Evolutionary conservation across 1,140 invertebrate species (phyloP).

Genomic region (Asobara japonica): DNA sequence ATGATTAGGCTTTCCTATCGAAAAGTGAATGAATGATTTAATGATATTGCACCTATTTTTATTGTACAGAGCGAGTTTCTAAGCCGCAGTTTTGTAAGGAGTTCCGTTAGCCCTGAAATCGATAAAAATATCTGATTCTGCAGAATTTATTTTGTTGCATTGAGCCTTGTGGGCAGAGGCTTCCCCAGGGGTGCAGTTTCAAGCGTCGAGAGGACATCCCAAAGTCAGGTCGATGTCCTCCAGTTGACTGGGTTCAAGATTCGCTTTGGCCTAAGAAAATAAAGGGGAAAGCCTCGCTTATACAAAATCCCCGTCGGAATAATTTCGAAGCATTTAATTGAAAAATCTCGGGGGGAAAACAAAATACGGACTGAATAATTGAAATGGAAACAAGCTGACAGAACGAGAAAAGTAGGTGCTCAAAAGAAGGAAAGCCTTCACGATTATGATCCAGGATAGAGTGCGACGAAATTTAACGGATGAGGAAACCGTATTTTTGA

Average conservation of each 20-base stretch:
- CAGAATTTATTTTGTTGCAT: not conserved
- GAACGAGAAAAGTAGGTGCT: not conserved
- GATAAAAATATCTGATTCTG: not conserved
- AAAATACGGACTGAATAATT: not conserved
- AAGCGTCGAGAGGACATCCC: not conserved
- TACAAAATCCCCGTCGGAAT: not conserved
- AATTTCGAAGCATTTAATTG: not conserved
- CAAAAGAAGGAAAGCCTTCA: not conserved
- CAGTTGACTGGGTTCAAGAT: not conserved
- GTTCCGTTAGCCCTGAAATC: no score
- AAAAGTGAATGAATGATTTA: no score
- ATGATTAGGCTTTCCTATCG: no score
- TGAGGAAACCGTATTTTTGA: not conserved
- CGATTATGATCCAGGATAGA: not conserved
- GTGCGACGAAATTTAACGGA: not conserved
- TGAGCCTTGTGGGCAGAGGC: not conserved
- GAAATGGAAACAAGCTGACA: not conserved
- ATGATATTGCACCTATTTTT: no score
- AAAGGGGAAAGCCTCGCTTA: not conserved
- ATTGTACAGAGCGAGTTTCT: no score
- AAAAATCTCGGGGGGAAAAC: not conserved
- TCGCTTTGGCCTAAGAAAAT: not conserved
- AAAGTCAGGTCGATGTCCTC: conserved; percentile 18
- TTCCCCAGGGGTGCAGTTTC: conserved; percentile 1
- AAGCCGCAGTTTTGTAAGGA: no score